Conservation (phyloP, 2,113 vertebrate species). For the Heterochromis multidens region DNA sequence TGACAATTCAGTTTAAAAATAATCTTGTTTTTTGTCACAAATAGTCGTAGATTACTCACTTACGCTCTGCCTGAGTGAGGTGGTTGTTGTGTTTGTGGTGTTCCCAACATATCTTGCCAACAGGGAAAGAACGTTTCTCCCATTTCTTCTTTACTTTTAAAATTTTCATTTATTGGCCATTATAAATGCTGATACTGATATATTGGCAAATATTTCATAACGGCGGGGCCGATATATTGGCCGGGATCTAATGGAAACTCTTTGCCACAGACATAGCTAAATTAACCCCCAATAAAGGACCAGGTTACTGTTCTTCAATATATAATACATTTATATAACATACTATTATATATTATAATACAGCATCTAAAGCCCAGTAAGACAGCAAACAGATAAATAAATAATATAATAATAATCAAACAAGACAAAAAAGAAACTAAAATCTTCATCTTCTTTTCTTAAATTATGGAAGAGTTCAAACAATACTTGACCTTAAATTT, state of each 20-base stretch:
- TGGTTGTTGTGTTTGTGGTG: not conserved
- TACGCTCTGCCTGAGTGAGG: not conserved
- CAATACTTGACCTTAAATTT: not conserved
- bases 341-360: not conserved
- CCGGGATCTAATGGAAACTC: not conserved
- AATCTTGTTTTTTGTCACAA: not conserved
- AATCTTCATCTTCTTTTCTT: no score
- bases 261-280: no score
- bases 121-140: not conserved
- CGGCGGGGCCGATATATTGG: not conserved
- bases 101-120: not conserved
- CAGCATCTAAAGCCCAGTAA: not conserved
- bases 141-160: not conserved
- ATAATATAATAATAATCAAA: not conserved
- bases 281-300: not conserved
- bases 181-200: not conserved
- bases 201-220: not conserved
- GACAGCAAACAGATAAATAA: not conserved
- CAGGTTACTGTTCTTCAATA: not conserved
- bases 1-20: not conserved
- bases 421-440: no score
- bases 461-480: no score
- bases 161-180: accelerated
- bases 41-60: not conserved
- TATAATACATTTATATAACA: not conserved